Percentiles rank a stretch among this genome's conserved stretches.
Conservation (phyloP, 64 coral and sea anemone species). For the Pocillopora verrucosa region DNA sequence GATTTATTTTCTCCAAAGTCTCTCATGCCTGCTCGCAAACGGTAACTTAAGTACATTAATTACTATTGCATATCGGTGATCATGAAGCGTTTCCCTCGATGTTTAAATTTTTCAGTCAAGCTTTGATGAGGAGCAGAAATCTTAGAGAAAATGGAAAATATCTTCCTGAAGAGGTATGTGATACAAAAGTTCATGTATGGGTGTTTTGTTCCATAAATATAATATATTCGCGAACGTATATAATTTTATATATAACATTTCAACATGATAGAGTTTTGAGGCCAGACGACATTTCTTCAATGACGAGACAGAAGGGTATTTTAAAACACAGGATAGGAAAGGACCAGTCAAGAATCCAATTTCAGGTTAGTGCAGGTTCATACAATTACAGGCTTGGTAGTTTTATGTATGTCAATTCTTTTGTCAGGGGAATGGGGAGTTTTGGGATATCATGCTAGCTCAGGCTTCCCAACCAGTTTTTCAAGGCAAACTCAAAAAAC, state of each 20-base stretch:
- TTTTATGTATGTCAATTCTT: too few relatives aligned
- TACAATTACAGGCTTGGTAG: neutral
- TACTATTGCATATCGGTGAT: too few relatives aligned
- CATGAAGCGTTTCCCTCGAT: neutral
- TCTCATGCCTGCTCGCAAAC: neutral
- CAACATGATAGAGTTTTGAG: slow-evolving; percentile 73
- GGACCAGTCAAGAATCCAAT: slow-evolving; percentile 97
- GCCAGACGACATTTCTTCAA: slow-evolving; percentile 96
- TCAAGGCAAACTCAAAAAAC: too few relatives aligned
- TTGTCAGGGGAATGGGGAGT: too few relatives aligned
- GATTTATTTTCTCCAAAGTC: too few relatives aligned
- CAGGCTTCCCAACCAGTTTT: too few relatives aligned
- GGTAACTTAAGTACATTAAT: neutral
- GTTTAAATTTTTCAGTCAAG: slow-evolving; percentile 70
- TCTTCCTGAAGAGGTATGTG: slow-evolving; percentile 84
- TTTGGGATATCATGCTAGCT: too few relatives aligned
- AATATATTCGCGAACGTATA: neutral
- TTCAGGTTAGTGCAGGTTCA: slow-evolving; percentile 61
- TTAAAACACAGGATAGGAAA: slow-evolving; percentile 93
- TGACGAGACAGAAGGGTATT: slow-evolving; percentile 92
- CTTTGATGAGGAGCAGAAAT: slow-evolving; percentile 90
- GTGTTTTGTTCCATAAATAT: neutral
- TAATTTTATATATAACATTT: neutral
- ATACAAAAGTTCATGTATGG: neutral
- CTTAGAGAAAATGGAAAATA: slow-evolving; percentile 98